These are phyloP conservation scores for Dendrolimus pini DNA, from an alignment of 2,888 invertebrate genomes.

Conservation along the genomic window DNA sequence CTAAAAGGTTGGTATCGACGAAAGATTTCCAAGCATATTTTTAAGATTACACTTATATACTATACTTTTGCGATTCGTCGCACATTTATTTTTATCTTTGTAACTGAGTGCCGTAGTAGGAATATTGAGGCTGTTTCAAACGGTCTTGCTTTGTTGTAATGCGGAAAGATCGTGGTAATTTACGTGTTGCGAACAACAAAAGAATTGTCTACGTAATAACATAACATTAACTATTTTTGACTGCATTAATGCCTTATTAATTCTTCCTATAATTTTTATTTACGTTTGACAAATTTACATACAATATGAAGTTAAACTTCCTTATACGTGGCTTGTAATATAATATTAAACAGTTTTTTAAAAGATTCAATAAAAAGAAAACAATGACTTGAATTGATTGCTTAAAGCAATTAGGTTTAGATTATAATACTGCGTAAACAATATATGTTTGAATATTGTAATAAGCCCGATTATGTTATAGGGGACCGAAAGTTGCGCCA, in stretches of 20 bases:
- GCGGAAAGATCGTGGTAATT: not conserved
- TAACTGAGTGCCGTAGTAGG: not conserved
- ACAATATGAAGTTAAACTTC: too few species aligned
- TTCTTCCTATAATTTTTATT: not conserved
- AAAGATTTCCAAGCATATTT: not conserved
- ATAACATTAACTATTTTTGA: not conserved
- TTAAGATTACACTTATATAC: not conserved
- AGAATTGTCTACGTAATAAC: not conserved
- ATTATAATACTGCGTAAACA: too few species aligned
- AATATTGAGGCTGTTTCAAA: not conserved
- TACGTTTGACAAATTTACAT: too few species aligned
- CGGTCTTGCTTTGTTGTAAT: not conserved
- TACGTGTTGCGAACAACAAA: not conserved
- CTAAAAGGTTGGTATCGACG: conserved; percentile 6
- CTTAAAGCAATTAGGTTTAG: too few species aligned
- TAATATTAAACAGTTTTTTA: too few species aligned
- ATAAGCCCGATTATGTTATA: too few species aligned
- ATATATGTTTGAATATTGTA: too few species aligned
- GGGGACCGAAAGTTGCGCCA: too few species aligned
- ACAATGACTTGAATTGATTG: too few species aligned
- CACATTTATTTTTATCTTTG: not conserved
- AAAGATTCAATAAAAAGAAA: too few species aligned
- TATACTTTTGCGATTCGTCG: not conserved
- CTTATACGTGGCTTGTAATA: too few species aligned
- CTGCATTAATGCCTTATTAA: not conserved